Base-by-base conservation (phyloP, 2,113 vertebrate species). In the Strix uralensis region DNA sequence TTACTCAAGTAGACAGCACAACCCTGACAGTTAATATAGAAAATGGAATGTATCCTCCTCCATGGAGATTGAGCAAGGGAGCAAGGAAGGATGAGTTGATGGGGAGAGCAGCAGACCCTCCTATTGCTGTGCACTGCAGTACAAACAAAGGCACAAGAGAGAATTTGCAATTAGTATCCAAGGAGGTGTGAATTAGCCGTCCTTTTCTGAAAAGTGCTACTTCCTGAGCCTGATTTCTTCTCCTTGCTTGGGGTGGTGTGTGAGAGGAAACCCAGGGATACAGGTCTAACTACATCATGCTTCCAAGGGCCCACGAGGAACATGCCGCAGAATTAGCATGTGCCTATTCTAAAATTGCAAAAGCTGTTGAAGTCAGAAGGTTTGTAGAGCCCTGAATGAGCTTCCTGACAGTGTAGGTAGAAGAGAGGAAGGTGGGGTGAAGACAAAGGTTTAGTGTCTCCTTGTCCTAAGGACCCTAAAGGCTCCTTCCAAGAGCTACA, bases 61-160 rank as follows among this genome's bases (percentile, higher is more conserved):
- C 3, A 0, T 4, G 52, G 83, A 46, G 30, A 32, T 3, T 25
- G 67, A 78, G 58, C 57, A 62, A 62, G 52, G 52, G 67, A 78
- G 62, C 57, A 62, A 62, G 47, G 52, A 47, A 22, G 59, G 66
- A 47, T 22, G 59, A 23, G 32, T 3, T 72, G 40, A 9, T 17
- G 46, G 84, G 18, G 34, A 13, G 36, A 27, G 67, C 13, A 65
- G 49, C 44, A 81, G 36, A 12, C 10, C 70, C 13, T 51, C 23
- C 40, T 16, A 38, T 17, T 47, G 51, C 58, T 27, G 6, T 36
- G 62, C 54, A 3, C 38, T 46, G 32, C 11, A 1, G 13, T 36
- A 40, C 10, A 10, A 59, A 6, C 2, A 6, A 22, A 46, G 10
- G 34, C 4, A 0, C 3, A 1, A 2, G 46, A 52, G 15, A 52